phyloP scores from a whole-genome alignment of 2,797 vertebrate species.

The Holocentrus rufus region DNA sequence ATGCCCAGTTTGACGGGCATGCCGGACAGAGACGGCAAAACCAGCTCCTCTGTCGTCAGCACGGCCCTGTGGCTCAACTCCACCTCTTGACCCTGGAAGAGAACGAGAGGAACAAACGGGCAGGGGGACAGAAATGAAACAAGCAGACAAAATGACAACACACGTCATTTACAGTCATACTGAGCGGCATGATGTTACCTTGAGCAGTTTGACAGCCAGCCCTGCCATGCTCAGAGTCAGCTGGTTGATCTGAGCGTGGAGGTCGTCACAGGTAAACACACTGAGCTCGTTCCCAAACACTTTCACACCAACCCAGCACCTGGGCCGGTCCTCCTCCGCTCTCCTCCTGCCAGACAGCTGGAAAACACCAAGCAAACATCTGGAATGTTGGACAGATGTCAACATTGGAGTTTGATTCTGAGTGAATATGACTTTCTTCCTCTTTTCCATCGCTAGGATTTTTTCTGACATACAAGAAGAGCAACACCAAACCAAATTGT shows the following conservation, averaged over 20 bases:
- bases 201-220: constrained; percentile 84
- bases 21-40: constrained; percentile 87
- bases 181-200: constrained; percentile 74
- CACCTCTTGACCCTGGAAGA: constrained; percentile 86
- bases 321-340: constrained; percentile 53
- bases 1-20: constrained; percentile 84
- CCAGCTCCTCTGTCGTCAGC: constrained; percentile 82
- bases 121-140: not conserved
- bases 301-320: constrained; percentile 83
- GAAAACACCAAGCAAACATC: constrained; percentile 31
- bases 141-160: not conserved
- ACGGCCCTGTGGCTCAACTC: constrained; percentile 83
- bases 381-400: not conserved
- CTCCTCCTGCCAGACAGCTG: constrained; percentile 79
- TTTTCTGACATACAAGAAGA: not conserved
- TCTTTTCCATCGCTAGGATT: not conserved
- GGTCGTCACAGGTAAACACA: constrained; percentile 82
- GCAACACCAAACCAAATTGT: too few relatives aligned
- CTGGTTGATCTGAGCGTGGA: constrained; percentile 73
- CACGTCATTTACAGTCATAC: not conserved
- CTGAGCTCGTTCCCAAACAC: constrained; percentile 88
- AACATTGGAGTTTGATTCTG: not conserved
- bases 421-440: not conserved
- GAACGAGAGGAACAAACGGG: not conserved
- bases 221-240: constrained; percentile 83